Evolutionary conservation across 2,113 vertebrate genomes (phyloP).

Genomic region (Caranx ignobilis): DNA sequence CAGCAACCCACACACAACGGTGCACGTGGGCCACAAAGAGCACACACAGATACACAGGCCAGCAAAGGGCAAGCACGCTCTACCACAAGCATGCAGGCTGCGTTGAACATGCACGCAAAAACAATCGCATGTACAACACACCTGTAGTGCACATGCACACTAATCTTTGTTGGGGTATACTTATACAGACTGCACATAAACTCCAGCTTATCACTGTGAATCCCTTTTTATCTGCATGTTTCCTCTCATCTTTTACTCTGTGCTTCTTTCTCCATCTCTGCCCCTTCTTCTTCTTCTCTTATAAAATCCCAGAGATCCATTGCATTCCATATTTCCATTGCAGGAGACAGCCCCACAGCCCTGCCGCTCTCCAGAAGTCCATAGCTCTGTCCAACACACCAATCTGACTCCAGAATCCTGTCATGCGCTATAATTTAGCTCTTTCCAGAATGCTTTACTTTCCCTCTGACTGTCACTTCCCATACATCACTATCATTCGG

Average conservation of each 20-base stretch:
- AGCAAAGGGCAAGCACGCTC: neutral
- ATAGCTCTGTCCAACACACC: constrained; percentile 49
- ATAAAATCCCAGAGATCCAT: constrained; percentile 70
- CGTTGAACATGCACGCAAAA: constrained; percentile 22
- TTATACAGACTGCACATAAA: constrained; percentile 25
- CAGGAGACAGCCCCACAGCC: constrained; percentile 55
- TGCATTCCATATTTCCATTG: constrained; percentile 71
- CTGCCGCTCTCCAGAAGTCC: constrained; percentile 61
- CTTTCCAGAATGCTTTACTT: constrained; percentile 69
- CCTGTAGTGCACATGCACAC: constrained; percentile 34
- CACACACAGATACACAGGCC: constrained; percentile 30
- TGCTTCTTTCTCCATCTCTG: constrained; percentile 31
- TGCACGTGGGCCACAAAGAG: constrained; percentile 38
- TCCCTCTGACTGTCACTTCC: constrained; percentile 72
- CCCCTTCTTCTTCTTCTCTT: constrained; percentile 46
- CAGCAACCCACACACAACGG: constrained; percentile 53
- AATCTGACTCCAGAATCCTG: constrained; percentile 71
- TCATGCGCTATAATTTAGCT: constrained; percentile 72
- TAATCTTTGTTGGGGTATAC: constrained; percentile 25
- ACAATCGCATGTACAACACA: constrained; percentile 28
- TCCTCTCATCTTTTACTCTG: constrained; percentile 44
- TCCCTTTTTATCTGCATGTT: constrained; percentile 58
- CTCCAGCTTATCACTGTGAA: constrained; percentile 59
- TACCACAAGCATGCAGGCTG: constrained; percentile 10
- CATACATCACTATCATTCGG: constrained; percentile 74